Evolutionary conservation across 37 sponge, comb jelly and placozoan genomes (phyloP).

Genomic region (Halichondria panicea): DNA sequence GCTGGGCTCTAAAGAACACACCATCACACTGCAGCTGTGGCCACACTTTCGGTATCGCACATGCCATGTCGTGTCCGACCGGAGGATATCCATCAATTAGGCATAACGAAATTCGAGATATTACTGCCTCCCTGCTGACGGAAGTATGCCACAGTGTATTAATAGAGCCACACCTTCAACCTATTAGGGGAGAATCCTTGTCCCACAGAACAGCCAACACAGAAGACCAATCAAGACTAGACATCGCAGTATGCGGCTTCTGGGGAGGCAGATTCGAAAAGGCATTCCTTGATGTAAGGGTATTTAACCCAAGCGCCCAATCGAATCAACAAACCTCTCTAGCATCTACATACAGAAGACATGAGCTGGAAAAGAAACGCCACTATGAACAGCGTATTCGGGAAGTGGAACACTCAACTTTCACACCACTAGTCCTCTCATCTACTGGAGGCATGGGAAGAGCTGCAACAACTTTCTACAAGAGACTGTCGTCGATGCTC

Average conservation of each 20-base stretch:
- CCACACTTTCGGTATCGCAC: conserved; percentile 7
- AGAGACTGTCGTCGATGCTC: conserved; percentile 20
- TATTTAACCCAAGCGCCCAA: conserved; percentile 1
- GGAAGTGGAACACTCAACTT: conserved; percentile 37
- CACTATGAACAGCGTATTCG: conserved; percentile 37
- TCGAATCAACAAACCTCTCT: conserved; percentile 18
- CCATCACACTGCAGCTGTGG: conserved; percentile 36
- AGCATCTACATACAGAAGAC: conserved; percentile 8
- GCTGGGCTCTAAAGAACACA: conserved; percentile 25
- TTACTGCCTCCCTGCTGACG: conserved; percentile 42
- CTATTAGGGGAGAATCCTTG: conserved; percentile 28
- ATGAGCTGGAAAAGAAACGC: conserved; percentile 29
- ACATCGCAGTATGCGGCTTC: conserved; percentile 25
- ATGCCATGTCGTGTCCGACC: conserved; percentile 13
- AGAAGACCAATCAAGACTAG: conserved; percentile 19
- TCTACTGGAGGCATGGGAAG: conserved; percentile 59
- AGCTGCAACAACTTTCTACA: conserved; percentile 38
- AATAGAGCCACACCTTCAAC: conserved; percentile 42
- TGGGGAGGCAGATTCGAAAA: conserved; percentile 26
- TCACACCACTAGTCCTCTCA: conserved; percentile 39
- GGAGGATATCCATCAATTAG: conserved; percentile 32
- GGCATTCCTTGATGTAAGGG: neutral
- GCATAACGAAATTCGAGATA: conserved; percentile 39
- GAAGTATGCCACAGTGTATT: conserved; percentile 36
- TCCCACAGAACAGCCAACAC: conserved; percentile 15